These are phyloP conservation scores for Elymnias hypermnestra DNA, from an alignment of 1,140 invertebrate genomes.

Conservation along the genomic window DNA sequence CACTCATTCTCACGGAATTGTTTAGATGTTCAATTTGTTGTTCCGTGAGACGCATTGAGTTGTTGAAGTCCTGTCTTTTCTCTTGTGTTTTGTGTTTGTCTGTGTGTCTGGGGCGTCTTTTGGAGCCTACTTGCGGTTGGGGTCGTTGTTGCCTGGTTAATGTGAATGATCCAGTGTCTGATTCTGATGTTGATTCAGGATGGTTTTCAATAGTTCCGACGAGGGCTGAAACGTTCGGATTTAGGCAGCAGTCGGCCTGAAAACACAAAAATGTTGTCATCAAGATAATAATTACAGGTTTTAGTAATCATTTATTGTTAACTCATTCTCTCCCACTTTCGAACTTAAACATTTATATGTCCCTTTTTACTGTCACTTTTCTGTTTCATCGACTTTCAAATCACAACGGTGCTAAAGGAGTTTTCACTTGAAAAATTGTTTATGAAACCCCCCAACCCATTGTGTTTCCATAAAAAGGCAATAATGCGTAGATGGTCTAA, in stretches of 20 bases:
- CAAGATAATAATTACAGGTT: background rate
- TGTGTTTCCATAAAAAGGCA: too few species aligned
- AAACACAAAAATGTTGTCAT: constrained; percentile 16
- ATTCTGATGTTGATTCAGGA: constrained; percentile 69
- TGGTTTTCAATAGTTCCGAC: constrained; percentile 70
- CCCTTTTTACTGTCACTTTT: too few species aligned
- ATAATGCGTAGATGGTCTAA: too few species aligned
- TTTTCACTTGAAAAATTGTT: too few species aligned
- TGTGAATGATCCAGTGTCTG: constrained; percentile 63
- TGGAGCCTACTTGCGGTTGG: constrained; percentile 59
- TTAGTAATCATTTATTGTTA: too few species aligned
- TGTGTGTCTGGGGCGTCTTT: constrained; percentile 42
- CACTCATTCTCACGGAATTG: constrained; percentile 46
- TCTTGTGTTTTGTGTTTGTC: constrained; percentile 48
- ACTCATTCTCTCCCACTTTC: too few species aligned
- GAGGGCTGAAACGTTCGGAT: constrained; percentile 61
- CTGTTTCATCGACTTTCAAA: too few species aligned
- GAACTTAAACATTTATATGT: too few species aligned
- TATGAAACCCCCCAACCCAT: too few species aligned
- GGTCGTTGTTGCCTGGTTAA: constrained; percentile 56
- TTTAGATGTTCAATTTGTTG: constrained; percentile 61
- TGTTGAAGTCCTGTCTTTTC: constrained; percentile 46
- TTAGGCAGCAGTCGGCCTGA: constrained; percentile 67
- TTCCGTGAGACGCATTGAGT: constrained; percentile 43
- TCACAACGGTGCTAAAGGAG: too few species aligned